Conservation (phyloP, 1,140 invertebrate genomes). For the Diabrotica virgifera region DNA sequence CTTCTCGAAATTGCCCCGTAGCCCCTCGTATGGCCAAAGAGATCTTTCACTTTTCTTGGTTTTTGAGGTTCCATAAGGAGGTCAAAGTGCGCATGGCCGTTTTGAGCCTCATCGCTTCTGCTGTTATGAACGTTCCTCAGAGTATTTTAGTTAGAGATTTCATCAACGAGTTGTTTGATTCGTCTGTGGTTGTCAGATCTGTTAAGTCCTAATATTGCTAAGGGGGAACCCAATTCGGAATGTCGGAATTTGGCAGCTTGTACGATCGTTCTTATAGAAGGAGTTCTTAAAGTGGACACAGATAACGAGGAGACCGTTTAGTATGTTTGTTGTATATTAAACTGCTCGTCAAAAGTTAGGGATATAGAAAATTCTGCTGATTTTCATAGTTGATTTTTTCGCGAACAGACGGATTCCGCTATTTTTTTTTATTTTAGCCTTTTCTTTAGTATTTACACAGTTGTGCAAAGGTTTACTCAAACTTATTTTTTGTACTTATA, state of each 20-base stretch:
- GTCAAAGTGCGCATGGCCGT: constrained; percentile 62
- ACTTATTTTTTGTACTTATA: too few relatives aligned
- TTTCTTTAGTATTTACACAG: too few relatives aligned
- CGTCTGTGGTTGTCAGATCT: constrained; percentile 63
- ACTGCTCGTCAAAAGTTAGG: too few relatives aligned
- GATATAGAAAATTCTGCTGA: too few relatives aligned
- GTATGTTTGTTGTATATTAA: too few relatives aligned
- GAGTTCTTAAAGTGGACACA: constrained; percentile 36
- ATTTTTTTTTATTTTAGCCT: too few relatives aligned
- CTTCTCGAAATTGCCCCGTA: constrained; percentile 66
- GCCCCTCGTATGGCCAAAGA: constrained; percentile 65
- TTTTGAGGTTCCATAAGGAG: constrained; percentile 64
- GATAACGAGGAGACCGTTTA: constrained; percentile 8
- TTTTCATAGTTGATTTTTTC: too few relatives aligned
- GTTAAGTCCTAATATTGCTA: constrained; percentile 53
- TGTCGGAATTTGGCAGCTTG: constrained; percentile 56
- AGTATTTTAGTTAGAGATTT: constrained; percentile 58
- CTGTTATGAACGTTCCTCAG: constrained; percentile 59
- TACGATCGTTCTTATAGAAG: constrained; percentile 57
- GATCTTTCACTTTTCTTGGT: constrained; percentile 62
- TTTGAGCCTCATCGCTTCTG: constrained; percentile 62
- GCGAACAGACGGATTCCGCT: too few relatives aligned
- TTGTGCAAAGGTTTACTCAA: too few relatives aligned
- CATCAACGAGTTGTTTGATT: constrained; percentile 59
- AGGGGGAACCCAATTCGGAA: constrained; percentile 60